These are phyloP conservation scores for Euthynnus affinis DNA, from an alignment of 2,797 vertebrate species.

Conservation along the genomic window DNA sequence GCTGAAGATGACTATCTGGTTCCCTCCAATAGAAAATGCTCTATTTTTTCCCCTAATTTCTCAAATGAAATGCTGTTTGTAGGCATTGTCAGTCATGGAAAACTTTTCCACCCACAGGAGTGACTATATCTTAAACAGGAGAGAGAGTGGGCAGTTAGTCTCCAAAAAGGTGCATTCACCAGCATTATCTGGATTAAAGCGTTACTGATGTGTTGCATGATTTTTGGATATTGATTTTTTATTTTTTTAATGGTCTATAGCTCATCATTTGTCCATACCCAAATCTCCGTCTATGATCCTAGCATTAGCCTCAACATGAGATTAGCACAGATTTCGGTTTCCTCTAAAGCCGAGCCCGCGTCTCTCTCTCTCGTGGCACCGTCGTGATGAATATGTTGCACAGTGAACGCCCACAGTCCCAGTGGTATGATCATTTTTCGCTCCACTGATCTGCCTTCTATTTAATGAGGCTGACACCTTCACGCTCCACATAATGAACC, in stretches of 20 bases:
- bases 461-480: slow-evolving; percentile 75
- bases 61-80: slow-evolving; percentile 34
- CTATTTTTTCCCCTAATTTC: slow-evolving; percentile 36
- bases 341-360: slow-evolving; percentile 19
- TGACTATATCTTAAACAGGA: slow-evolving; percentile 8
- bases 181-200: background rate
- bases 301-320: background rate
- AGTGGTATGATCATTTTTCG: slow-evolving; percentile 67
- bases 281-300: too few relatives aligned
- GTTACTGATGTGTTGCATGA: background rate
- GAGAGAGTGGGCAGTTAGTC: background rate
- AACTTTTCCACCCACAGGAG: slow-evolving; percentile 22
- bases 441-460: slow-evolving; percentile 59
- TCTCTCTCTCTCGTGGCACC: slow-evolving; percentile 9
- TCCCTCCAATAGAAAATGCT: background rate
- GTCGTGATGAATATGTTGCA: slow-evolving; percentile 48
- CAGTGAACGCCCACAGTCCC: slow-evolving; percentile 52
- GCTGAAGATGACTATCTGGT: slow-evolving; percentile 3
- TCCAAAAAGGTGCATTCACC: background rate
- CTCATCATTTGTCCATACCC: too few relatives aligned
- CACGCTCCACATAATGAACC: slow-evolving; percentile 70
- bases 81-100: slow-evolving; percentile 1
- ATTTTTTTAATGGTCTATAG: too few relatives aligned
- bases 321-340: background rate
- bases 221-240: background rate